Base-by-base conservation (phyloP, 2,888 invertebrate species). In the Apodemia hepburni region DNA sequence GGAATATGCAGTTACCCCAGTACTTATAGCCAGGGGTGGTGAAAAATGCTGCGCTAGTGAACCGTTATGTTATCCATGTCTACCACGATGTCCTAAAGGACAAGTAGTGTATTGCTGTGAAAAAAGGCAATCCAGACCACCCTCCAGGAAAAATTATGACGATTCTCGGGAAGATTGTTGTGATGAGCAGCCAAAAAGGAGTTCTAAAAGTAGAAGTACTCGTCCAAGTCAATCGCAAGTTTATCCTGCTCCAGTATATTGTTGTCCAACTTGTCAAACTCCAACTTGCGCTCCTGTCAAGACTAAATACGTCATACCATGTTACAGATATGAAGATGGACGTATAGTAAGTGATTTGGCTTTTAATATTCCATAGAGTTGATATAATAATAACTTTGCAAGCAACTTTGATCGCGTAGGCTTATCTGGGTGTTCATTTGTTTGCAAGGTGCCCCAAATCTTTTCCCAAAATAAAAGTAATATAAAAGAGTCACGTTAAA, bases 301-400 rank as follows among this genome's bases (percentile, higher is more conserved):
- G 67, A 68, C 71, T 47, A 89, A 90, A 80, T 90, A 89, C 66
- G 81, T 90, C 42, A 87, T 89, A 66, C 90, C 90, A 2, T 90
- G 90, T 69, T 90, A 89, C 66, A 78, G 89, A 73, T 91, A 90
- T 57, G 90, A 90, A 76, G 90, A 91, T 67, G 90, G 90, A 15
- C 81, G 90, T 64, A 87, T 90, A 67, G 90, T 91, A 82, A 89
- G 90, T 86, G 33, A 12, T 9, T n/a, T 42, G 15, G 15, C 17
- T 35, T 35, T 58, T n/a, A 11, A 12, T 8, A 29, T 17, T n/a
- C 74, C 74, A 70, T 70, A 75, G 73, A 69, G 74, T n/a, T 12
- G 12, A 15, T 38, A 15, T 15, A 38, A 12, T 12, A 38, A 15
- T 38, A 15, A 9, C 33, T 33, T 7, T 8, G 8, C 33, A 2